A percentile compares a stretch with the other conserved stretches of the same genome.
These are phyloP conservation scores for Scaptomyza pallida DNA, from an alignment of 1,140 invertebrate genomes.

Conservation along the genomic window DNA sequence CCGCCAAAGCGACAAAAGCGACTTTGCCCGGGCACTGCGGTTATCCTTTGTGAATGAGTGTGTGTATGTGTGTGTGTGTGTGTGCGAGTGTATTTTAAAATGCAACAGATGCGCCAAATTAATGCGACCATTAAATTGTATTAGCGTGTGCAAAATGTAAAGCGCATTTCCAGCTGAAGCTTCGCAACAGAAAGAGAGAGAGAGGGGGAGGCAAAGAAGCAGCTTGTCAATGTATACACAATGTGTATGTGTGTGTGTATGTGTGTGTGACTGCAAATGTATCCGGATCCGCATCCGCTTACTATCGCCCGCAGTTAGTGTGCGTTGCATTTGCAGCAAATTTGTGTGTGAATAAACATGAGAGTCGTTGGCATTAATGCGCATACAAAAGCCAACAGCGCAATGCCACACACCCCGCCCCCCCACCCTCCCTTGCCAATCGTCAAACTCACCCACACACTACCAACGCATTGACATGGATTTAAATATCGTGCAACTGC, in stretches of 20 bases:
- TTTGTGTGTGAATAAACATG: constrained; percentile 82
- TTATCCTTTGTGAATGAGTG: constrained; percentile 18
- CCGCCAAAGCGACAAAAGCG: constrained; percentile 45
- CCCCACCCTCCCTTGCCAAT: constrained; percentile 3
- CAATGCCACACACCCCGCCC: constrained; percentile 2
- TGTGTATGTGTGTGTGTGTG: constrained; percentile 3
- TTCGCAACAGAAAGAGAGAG: constrained; percentile 4
- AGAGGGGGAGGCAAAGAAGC: constrained; percentile 19
- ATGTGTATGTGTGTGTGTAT: neutral
- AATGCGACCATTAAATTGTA: constrained; percentile 82
- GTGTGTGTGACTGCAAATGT: constrained; percentile 50
- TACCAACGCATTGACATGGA: constrained; percentile 51
- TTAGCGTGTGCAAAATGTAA: constrained; percentile 81
- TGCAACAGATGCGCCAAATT: constrained; percentile 82
- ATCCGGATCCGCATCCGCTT: constrained; percentile 44
- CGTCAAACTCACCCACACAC: neutral
- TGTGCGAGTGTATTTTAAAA: constrained; percentile 65
- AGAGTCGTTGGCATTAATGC: constrained; percentile 81
- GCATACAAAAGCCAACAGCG: constrained; percentile 78
- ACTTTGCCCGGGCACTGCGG: constrained; percentile 26
- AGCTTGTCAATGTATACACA: constrained; percentile 27
- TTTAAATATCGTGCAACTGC: constrained; percentile 69
- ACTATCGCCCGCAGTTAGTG: constrained; percentile 56
- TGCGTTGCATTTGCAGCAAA: constrained; percentile 76
- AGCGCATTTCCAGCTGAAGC: constrained; percentile 64